Evolutionary conservation across 2,113 vertebrate genomes (phyloP), one percentile per base, ranked within the genome.

Genomic region (Actenoides hombroni): DNA sequence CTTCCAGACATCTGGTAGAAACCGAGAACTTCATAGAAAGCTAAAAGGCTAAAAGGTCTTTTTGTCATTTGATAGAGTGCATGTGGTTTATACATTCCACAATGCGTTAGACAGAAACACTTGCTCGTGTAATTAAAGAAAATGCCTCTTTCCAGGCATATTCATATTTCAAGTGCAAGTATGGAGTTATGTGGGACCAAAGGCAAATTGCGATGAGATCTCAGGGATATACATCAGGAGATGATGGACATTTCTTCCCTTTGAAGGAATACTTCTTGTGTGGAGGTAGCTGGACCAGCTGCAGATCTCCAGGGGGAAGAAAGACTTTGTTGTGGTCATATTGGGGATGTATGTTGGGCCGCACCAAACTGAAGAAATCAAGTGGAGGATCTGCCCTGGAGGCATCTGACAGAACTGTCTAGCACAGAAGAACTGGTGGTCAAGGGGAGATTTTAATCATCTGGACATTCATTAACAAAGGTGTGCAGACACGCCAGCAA

Each of bases 161-260:
- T 13, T 23, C 42, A 8, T 23, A 19, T 42, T 63, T 73, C 28
- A 7, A 26, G 1, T 15, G 49, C 1, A 3, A 40, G 11, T 3
- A 28, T 6, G 28, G 28, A 48, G 86, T 89, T 54, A 10, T 7
- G 49, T 31, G n/a, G 49, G 17, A 35, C 17, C 42, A 64, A 39
- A 23, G 18, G 35, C 54, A 70, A 56, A 70, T 3, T 26, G 11
- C n/a, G n/a, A 0, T 0, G 4, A 25, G 44, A 17, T 51, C 31
- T 53, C 11, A 12, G 39, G 31, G 75, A 29, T 6, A 7, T 6
- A 28, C 46, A 15, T 29, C 46, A 16, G 16, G 0, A 20, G 60
- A 4, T 16, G 83, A 49, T 11, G 65, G 80, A 44, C 79, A 6
- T 48, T n/a, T 25, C 57, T 54, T 29, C 33, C 63, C 28, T 51